phyloP scores from a whole-genome alignment of 2,797 vertebrate species.

The Leptodactylus fallax region DNA sequence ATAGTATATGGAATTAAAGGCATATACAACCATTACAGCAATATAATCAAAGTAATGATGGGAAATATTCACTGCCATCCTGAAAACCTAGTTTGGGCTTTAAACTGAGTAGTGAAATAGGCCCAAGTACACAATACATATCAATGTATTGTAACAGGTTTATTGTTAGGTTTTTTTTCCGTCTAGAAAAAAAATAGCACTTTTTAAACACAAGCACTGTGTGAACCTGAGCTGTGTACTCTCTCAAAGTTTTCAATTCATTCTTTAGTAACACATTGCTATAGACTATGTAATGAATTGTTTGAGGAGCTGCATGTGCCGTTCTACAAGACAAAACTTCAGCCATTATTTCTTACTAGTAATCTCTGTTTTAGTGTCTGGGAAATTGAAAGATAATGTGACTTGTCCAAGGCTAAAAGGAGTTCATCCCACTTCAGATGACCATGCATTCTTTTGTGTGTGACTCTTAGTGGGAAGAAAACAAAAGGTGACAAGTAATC shows the following conservation, averaged over 20 bases:
- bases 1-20: neutral
- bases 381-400: slow-evolving; percentile 47
- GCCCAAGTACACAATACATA: neutral
- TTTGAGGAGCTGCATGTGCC: neutral
- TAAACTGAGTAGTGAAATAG: neutral
- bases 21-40: neutral
- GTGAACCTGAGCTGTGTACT: neutral
- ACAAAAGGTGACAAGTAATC: slow-evolving; percentile 48
- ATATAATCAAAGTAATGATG: neutral
- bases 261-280: neutral
- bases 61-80: neutral
- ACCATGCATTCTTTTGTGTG: slow-evolving; percentile 53
- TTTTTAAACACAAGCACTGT: neutral
- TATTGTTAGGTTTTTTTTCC: too few species aligned
- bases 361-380: slow-evolving; percentile 49
- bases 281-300: neutral
- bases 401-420: slow-evolving; percentile 48
- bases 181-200: neutral
- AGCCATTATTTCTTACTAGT: slow-evolving; percentile 31
- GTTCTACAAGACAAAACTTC: neutral
- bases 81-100: neutral
- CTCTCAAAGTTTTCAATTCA: neutral
- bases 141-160: neutral
- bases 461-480: slow-evolving; percentile 49
- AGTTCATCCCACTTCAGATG: slow-evolving; percentile 40